Conservation (phyloP, 1,140 invertebrate genomes). For the Drosophila sp. region DNA sequence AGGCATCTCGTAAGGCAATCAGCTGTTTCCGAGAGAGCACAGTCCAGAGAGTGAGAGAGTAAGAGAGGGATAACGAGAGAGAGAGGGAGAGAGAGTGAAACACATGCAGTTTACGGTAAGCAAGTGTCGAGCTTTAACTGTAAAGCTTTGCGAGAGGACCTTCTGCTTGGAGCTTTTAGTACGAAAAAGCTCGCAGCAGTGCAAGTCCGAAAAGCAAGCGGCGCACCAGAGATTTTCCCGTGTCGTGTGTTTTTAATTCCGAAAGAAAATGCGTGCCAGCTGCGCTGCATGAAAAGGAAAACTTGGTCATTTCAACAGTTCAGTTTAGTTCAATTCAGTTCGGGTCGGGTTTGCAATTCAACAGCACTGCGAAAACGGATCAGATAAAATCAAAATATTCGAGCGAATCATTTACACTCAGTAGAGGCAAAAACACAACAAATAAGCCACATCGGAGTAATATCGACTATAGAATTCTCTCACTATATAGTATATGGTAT, state of each 20-base stretch:
- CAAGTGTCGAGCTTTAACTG: constrained; percentile 48
- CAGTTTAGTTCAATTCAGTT: constrained; percentile 84
- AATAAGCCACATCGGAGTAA: constrained; percentile 59
- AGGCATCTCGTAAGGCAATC: constrained; percentile 44
- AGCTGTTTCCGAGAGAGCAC: constrained; percentile 50
- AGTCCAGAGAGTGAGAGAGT: background rate
- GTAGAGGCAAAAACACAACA: constrained; percentile 50
- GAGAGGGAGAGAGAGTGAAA: background rate
- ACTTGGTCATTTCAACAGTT: constrained; percentile 75
- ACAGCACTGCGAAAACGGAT: constrained; percentile 77
- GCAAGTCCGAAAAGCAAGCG: constrained; percentile 70
- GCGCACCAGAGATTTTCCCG: constrained; percentile 57
- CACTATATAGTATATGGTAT: constrained; percentile 10
- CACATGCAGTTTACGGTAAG: constrained; percentile 48
- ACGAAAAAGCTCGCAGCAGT: constrained; percentile 51
- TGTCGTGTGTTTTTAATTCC: constrained; percentile 39
- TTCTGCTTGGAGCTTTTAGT: constrained; percentile 51
- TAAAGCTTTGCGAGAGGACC: constrained; percentile 44
- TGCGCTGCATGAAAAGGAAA: constrained; percentile 80
- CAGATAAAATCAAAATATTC: constrained; percentile 48
- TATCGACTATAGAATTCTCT: constrained; percentile 51
- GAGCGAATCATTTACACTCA: constrained; percentile 40
- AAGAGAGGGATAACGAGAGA: background rate
- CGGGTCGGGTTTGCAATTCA: constrained; percentile 84
- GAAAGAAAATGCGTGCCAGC: constrained; percentile 63